Base-by-base conservation (phyloP, 30 jellyfish, hydroid and myxozoan species). In the Nemopilema nomurai region DNA sequence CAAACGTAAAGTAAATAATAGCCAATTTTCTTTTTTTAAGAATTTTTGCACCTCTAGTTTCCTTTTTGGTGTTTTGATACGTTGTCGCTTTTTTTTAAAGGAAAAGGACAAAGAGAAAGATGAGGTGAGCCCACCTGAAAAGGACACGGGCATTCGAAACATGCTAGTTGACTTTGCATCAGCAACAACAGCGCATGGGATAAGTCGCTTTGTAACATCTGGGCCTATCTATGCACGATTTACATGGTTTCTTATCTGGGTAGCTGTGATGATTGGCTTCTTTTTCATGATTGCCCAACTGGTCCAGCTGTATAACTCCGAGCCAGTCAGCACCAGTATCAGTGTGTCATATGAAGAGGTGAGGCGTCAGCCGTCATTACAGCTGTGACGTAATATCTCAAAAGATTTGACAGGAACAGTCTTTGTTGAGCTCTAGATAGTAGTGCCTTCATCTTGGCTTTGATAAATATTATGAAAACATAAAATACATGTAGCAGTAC, bases 141-240 rank as follows among this genome's bases (percentile, higher is more conserved):
- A 26, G 18, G 26, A 69, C 32, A 26, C 17, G 17, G 32, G 22
- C 6, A 8, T 69, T 20, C 52, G 62, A 4, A 18, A 23, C 16
- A 18, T 69, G 52, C 62, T 69, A 6, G 7, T 28, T n/a, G 62
- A 69, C 26, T 69, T 69, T 69, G 80, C 80, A 4, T 26, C 52
- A 9, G 24, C 66, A 69, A 69, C 80, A 69, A 69, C 80, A 69
- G 80, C 80, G 7, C 80, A 69, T 28, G 80, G 80, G n/a, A 28
- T 69, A n/a, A 20, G 62, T n/a, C 80, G 62, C 6, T 26, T 69
- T 69, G 80, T 28, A 26, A 69, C 52, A 18, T 23, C 80, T 4
- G 27, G 27, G 6, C 52, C 62, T 7, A 20, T 28, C 66, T n/a
- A 23, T 21, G 62, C 52, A 7, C 27, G 31, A 22, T 1, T 69